Percentiles rank a stretch among this genome's conserved stretches.
Conservation (phyloP, 1,140 invertebrate genomes). For the Drosophila tani region DNA sequence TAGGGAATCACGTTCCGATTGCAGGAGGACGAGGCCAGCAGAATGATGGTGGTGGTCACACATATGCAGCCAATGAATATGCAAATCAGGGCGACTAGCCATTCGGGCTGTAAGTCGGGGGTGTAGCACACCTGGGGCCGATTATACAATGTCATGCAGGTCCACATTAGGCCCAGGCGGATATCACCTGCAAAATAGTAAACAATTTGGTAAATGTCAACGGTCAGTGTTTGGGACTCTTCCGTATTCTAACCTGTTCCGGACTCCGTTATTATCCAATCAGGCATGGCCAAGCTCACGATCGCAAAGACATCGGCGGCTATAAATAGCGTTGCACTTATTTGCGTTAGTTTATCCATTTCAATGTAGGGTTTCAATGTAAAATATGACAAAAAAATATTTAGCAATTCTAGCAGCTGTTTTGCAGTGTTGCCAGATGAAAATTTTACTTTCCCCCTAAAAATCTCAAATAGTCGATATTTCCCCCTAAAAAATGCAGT, state of each 20-base stretch:
- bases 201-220: conserved; percentile 60
- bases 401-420: too few relatives aligned
- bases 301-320: conserved; percentile 97
- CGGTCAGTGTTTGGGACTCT: background rate
- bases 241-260: conserved; percentile 88
- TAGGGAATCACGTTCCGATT: conserved; percentile 95
- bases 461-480: too few relatives aligned
- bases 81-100: conserved; percentile 95
- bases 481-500: too few relatives aligned
- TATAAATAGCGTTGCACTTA: conserved; percentile 96
- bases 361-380: background rate
- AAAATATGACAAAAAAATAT: too few relatives aligned
- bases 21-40: conserved; percentile 95
- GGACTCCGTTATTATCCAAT: conserved; percentile 96
- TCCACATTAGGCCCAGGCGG: conserved; percentile 94
- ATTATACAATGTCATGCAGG: conserved; percentile 96
- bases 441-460: too few relatives aligned
- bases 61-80: conserved; percentile 97
- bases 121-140: conserved; percentile 94
- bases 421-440: too few relatives aligned
- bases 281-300: conserved; percentile 95
- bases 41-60: conserved; percentile 95
- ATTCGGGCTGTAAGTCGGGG: conserved; percentile 94
- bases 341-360: conserved; percentile 96
- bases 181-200: conserved; percentile 87